Percentiles rank a stretch among this genome's conserved stretches.
Conservation (phyloP, 2,113 vertebrate species). For the Paramisgurnus dabryanus region DNA sequence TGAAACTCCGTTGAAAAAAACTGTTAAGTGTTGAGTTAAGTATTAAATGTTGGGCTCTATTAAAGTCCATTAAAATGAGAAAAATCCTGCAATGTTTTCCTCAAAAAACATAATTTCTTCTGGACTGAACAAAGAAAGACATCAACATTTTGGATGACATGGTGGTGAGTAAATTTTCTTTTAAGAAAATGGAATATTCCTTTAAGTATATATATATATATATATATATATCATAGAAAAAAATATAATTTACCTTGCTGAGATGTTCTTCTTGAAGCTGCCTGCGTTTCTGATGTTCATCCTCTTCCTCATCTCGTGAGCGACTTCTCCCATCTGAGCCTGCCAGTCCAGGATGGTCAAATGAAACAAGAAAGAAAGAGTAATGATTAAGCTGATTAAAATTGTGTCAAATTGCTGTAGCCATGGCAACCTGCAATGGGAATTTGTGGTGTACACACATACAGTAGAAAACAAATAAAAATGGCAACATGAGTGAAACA, state of each 20-base stretch:
- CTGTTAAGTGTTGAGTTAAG: too few species aligned
- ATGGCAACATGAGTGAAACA: slow-evolving; percentile 7
- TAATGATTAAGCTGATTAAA: background rate
- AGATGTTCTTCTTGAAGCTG: slow-evolving; percentile 88
- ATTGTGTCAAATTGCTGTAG: background rate
- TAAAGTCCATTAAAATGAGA: too few species aligned
- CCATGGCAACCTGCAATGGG: background rate
- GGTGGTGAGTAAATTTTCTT: too few species aligned
- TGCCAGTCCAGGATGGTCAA: slow-evolving; percentile 50
- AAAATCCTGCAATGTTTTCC: too few species aligned
- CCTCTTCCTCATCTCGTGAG: slow-evolving; percentile 83
- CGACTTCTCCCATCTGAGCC: slow-evolving; percentile 82
- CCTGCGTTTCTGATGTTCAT: slow-evolving; percentile 81
- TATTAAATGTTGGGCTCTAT: too few species aligned
- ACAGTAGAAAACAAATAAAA: background rate
- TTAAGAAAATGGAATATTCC: too few species aligned
- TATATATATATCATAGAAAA: too few species aligned
- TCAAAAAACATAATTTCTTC: too few species aligned
- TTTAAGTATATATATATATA: background rate
- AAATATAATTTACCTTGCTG: slow-evolving; percentile 76
- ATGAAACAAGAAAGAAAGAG: background rate
- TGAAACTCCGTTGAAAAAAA: too few species aligned
- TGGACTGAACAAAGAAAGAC: too few species aligned
- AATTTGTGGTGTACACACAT: background rate
- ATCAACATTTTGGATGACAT: too few species aligned